Evolutionary conservation across 1,140 invertebrate genomes (phyloP).

Genomic region (Diprion similis): DNA sequence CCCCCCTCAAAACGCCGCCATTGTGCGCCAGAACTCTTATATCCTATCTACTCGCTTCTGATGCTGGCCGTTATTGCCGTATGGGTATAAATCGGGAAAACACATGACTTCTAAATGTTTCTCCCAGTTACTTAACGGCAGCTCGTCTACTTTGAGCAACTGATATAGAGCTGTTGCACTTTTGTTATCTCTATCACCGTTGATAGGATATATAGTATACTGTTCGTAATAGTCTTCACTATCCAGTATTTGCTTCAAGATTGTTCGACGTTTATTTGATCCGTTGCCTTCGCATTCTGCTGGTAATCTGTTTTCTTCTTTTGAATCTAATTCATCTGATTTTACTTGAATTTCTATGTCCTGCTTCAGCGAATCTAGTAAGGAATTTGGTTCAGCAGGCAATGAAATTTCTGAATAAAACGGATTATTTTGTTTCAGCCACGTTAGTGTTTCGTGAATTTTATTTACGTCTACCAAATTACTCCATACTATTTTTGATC

Average conservation of each 20-base stretch:
- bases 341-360: no score
- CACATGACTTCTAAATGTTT: slow-evolving; percentile 28
- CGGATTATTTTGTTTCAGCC: no score
- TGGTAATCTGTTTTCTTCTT: slow-evolving; percentile 31
- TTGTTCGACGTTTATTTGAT: neutral
- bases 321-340: no score
- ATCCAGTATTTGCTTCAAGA: slow-evolving; percentile 22
- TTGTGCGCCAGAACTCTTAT: no score
- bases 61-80: slow-evolving; percentile 30
- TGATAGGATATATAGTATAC: slow-evolving; percentile 32
- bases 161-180: slow-evolving; percentile 29
- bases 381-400: no score
- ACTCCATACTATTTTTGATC: slow-evolving; percentile 23
- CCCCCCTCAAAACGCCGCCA: no score
- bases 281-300: neutral
- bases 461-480: slow-evolving; percentile 30
- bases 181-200: slow-evolving; percentile 30
- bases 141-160: slow-evolving; percentile 27
- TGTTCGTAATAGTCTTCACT: slow-evolving; percentile 28
- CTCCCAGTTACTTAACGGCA: slow-evolving; percentile 22
- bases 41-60: no score
- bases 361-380: no score
- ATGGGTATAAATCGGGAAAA: slow-evolving; percentile 33
- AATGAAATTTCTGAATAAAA: no score
- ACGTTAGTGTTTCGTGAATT: no score